Base-by-base conservation (phyloP, 1,140 invertebrate genomes). In the Lerema accius region DNA sequence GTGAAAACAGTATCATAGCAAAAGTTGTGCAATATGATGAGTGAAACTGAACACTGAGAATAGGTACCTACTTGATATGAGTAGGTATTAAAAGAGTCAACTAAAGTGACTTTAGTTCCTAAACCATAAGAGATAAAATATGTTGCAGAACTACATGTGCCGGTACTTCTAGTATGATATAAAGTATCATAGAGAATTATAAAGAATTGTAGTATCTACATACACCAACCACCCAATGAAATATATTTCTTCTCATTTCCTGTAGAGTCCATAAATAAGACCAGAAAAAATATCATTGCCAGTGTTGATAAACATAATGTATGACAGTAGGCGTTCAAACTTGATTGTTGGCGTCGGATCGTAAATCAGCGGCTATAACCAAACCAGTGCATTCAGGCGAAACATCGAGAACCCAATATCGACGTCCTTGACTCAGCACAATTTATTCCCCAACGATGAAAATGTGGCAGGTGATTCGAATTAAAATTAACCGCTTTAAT, bases 401-500 rank as follows among this genome's bases (percentile, higher is more conserved):
- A 51, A 28, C 45, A 48, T 3, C 37, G 50, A 23, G 37, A 37
- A 53, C 40, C 50, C 37, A 32, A 32, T 32, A 32, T 7, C 28
- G 50, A 42, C 37, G 19, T 43, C 37, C 19, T 55, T 55, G 51
- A 55, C 42, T 49, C 46, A 35, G 15, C 45, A 28, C 43, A 49
- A 49, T 55, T 55, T 53, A 53, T 53, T 53, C 42, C 11, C 37
- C 37, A 15, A n/a, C 6, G 26, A 55, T 55, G 50, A 37, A 39
- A 40, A 16, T 19, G 0, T 55, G 37, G 17, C 19, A 48, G 19
- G 5, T 5, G 28, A 32, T 32, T 4, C 28, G 28, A 3, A 32
- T 32, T 32, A 32, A 32, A 32, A 32, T 32, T 4, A 32, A 32
- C 6, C 7, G 28, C 28, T 32, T 32, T 32, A 32, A 32, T 32